Conservation (phyloP, 2,113 vertebrate species). For the Cheirogaleus medius region DNA sequence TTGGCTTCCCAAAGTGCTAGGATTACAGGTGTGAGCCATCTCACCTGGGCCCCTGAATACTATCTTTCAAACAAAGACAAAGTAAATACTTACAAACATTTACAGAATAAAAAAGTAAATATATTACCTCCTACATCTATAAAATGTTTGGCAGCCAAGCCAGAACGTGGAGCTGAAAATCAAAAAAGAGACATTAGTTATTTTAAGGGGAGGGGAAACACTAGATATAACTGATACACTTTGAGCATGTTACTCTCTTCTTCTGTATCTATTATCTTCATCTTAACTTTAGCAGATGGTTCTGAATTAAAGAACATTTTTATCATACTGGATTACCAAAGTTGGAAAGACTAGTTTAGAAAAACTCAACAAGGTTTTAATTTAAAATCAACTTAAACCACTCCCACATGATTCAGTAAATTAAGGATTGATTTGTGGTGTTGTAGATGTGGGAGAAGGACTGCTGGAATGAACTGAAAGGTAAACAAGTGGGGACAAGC, state of each 20-base stretch:
- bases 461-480: neutral
- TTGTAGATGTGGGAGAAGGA: neutral
- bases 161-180: slow-evolving; percentile 94
- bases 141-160: slow-evolving; percentile 95
- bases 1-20: no score
- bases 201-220: neutral
- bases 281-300: neutral
- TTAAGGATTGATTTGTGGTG: neutral
- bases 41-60: neutral
- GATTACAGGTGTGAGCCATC: no score
- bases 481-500: neutral
- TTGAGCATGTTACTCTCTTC: neutral
- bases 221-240: neutral
- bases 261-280: neutral
- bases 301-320: neutral
- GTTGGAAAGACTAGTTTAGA: neutral
- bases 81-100: slow-evolving; percentile 21
- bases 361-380: neutral
- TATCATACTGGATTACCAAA: neutral
- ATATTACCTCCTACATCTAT: slow-evolving; percentile 97
- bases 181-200: neutral
- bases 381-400: neutral
- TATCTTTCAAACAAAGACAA: neutral
- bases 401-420: neutral
- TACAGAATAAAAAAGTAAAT: slow-evolving; percentile 57